A percentile compares a stretch with the other conserved stretches of the same genome.
These are phyloP conservation scores for Rhagoletis pomonella DNA, from an alignment of 1,140 invertebrate genomes.

Conservation along the genomic window DNA sequence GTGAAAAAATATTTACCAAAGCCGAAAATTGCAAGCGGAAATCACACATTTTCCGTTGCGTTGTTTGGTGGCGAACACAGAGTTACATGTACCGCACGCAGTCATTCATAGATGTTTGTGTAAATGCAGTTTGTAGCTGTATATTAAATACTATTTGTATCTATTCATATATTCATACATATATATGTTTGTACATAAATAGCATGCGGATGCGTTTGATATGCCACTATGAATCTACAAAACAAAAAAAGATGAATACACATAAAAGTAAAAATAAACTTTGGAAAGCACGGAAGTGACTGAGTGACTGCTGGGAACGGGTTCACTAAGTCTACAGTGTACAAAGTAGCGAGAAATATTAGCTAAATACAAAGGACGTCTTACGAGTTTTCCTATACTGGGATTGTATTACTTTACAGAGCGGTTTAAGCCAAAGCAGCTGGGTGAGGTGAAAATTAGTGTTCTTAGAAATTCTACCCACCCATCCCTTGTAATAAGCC, in stretches of 20 bases:
- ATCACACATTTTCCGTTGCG: conserved; percentile 39
- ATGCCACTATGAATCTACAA: not conserved
- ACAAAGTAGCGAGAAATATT: too few species aligned
- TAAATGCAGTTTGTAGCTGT: not conserved
- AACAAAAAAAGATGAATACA: not conserved
- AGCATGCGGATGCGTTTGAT: conserved; percentile 50
- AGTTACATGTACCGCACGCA: not conserved
- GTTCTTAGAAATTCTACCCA: too few species aligned
- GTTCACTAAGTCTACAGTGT: not conserved
- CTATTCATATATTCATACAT: not conserved
- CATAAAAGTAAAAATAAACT: not conserved
- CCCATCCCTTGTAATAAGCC: too few species aligned
- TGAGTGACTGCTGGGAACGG: conserved; percentile 46
- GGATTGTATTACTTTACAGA: too few species aligned
- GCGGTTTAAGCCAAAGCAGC: too few species aligned
- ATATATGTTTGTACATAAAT: not conserved
- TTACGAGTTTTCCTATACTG: too few species aligned
- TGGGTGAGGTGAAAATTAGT: too few species aligned
- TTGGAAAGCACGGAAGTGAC: conserved; percentile 19
- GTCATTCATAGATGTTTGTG: not conserved
- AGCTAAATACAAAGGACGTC: too few species aligned
- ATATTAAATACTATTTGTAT: conserved; percentile 33
- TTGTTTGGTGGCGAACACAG: conserved; percentile 19
- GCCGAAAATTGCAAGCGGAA: conserved; percentile 47
- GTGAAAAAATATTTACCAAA: not conserved